Conservation (phyloP, 2,888 invertebrate species). For the Himalopsyche tibetana region DNA sequence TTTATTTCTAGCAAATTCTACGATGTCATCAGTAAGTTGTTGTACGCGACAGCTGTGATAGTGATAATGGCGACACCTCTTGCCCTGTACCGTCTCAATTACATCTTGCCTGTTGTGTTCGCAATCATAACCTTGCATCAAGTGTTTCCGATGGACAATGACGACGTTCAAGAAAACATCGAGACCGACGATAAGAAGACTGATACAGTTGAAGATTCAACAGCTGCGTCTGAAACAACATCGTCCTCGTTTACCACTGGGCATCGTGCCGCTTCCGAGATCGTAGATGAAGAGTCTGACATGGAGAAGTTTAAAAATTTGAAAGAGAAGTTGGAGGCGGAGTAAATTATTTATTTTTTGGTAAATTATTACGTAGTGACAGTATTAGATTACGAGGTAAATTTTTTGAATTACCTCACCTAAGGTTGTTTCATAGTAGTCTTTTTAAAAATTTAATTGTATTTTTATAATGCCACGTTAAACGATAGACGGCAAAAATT, state of each 20-base stretch:
- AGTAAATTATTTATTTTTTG: constrained; percentile 41
- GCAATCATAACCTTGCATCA: constrained; percentile 78
- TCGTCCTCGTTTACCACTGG: not conserved
- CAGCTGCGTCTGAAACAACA: not conserved
- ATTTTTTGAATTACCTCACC: too few species aligned
- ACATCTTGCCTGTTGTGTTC: constrained; percentile 77
- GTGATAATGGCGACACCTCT: constrained; percentile 79
- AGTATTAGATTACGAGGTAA: too few species aligned
- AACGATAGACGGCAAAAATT: too few species aligned
- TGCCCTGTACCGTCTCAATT: constrained; percentile 79
- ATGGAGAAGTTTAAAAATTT: constrained; percentile 56
- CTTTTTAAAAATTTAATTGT: too few species aligned
- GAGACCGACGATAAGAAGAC: not conserved
- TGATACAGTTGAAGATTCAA: constrained; percentile 22
- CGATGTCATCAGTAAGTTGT: constrained; percentile 72
- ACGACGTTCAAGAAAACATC: constrained; percentile 67
- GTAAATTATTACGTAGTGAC: too few species aligned
- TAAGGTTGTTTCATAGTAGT: too few species aligned
- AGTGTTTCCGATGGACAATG: constrained; percentile 69
- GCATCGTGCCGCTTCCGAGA: constrained; percentile 29
- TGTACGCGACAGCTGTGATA: constrained; percentile 77
- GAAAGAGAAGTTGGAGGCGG: constrained; percentile 59
- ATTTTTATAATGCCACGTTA: too few species aligned
- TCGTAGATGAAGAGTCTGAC: constrained; percentile 53
- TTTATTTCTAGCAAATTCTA: constrained; percentile 72